Evolutionary conservation across 1,140 invertebrate species (phyloP), one percentile per base, ranked within the genome.

Genomic region (Heliconius congener): DNA sequence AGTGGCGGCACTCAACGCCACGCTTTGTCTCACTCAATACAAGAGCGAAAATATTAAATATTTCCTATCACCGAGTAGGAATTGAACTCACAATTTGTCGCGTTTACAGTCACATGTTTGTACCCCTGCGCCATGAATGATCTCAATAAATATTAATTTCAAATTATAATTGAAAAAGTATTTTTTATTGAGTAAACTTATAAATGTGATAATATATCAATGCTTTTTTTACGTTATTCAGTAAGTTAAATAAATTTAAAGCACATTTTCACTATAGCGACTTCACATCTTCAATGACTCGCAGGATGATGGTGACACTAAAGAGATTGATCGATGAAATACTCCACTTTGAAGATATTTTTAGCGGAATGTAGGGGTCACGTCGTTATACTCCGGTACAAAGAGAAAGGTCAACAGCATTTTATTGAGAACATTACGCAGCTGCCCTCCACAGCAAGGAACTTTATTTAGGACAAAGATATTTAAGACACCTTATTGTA

Each of bases 371-470:
- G 23, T 66, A 66, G 11, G 30, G 60, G 60, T 66, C 60, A 66
- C 30, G 16, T 66, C 60, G 60, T 66, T 66, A 66, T 66, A 66
- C 60, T 66, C 13, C 8, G 27, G 60, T 6, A 66, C 60, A 66
- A 66, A 66, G 60, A 6, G 60, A 66, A 66, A 66, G 60, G 60
- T 66, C 60, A 66, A 66, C 27, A 66, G 60, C 60, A 66, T 66
- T 66, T 66, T 30, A 66, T 66, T 66, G 60, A 30, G 60, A 27
- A 66, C 30, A 66, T 30, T 66, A 23, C 27, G 23, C 30, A 27
- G 60, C 60, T 66, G 60, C 60, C 9, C 60, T 66, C 60, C 27
- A 30, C 27, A 23, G 30, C 60, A 30, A 3, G 55, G 60, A 66
- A 66, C 60, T 66, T 66, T 66, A 66, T 66, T 66, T 66, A 66